These are phyloP conservation scores for Propsilocerus akamusi DNA, from an alignment of 1,140 invertebrate species.

Conservation along the genomic window DNA sequence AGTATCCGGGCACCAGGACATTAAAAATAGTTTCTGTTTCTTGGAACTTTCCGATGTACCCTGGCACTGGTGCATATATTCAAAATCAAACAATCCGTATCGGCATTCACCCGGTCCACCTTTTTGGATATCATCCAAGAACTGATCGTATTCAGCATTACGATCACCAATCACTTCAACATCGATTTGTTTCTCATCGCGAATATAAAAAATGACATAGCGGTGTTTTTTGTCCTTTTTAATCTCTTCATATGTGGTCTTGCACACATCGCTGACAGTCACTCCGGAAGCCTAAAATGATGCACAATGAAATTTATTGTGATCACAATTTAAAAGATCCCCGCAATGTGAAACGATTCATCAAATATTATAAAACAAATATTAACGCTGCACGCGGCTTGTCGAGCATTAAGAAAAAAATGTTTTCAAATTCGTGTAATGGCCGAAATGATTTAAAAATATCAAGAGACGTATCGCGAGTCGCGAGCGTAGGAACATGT, in stretches of 20 bases:
- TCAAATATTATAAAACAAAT: too few relatives aligned
- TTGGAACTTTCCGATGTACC: constrained; percentile 84
- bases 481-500: too few relatives aligned
- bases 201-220: constrained; percentile 89
- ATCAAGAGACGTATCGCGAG: too few relatives aligned
- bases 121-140: constrained; percentile 78
- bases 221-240: constrained; percentile 95
- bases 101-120: constrained; percentile 79
- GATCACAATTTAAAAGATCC: too few relatives aligned
- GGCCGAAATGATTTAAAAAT: too few relatives aligned
- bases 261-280: constrained; percentile 84
- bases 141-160: constrained; percentile 74
- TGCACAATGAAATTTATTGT: too few relatives aligned
- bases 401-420: too few relatives aligned
- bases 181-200: constrained; percentile 86
- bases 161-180: constrained; percentile 73
- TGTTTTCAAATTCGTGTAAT: too few relatives aligned
- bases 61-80: constrained; percentile 88
- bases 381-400: too few relatives aligned
- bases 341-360: too few relatives aligned
- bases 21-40: constrained; percentile 89
- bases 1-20: constrained; percentile 94
- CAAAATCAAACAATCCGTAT: constrained; percentile 88
- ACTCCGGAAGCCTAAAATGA: constrained; percentile 84
- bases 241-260: constrained; percentile 89